Evolutionary conservation across 2,113 vertebrate species (phyloP), one percentile per base, ranked within the genome.

Genomic region (Andinoacara biseriatus): DNA sequence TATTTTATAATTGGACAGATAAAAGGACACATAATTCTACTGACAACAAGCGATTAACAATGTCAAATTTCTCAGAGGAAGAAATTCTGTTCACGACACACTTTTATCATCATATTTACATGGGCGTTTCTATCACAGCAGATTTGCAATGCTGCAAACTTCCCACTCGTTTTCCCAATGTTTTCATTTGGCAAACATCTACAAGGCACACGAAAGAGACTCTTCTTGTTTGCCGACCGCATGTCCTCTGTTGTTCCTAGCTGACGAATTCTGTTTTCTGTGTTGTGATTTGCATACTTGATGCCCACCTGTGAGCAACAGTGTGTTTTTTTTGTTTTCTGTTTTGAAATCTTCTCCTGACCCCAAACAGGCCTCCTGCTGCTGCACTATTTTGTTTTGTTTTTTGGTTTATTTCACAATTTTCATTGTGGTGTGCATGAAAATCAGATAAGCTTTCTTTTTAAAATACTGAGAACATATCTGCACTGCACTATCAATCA

Each of bases 241-340:
- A 31, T 52, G 24, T 72, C 65, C 46, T 72, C 24, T n/a, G 67
- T 29, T 33, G 43, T n/a, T 58, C 38, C 52, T 33, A 3, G 33
- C 38, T 52, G 29, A 83, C 7, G 74, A 46, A 17, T 77, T 52
- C 40, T 56, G 58, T 40, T 49, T n/a, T 62, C 40, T 61, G 26
- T 22, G 58, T 17, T 62, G 49, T 76, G 46, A 76, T 86, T 86
- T 86, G 74, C 57, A 83, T 56, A 65, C 9, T 58, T 62, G 46
- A 54, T 81, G 9, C 35, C 22, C 58, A 72, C 31, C 58, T 69
- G 29, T 58, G 38, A 72, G 52, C 20, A 46, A 56, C 67, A 76
- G 31, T 5, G 72, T 40, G 35, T 33, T 69, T 56, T 56, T 4
- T 6, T 31, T 26, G 18, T 49, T 49, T 43, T 43, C 13, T 13